These are phyloP conservation scores for Sinonovacula constricta DNA, from an alignment of 1,140 invertebrate genomes.

Conservation along the genomic window DNA sequence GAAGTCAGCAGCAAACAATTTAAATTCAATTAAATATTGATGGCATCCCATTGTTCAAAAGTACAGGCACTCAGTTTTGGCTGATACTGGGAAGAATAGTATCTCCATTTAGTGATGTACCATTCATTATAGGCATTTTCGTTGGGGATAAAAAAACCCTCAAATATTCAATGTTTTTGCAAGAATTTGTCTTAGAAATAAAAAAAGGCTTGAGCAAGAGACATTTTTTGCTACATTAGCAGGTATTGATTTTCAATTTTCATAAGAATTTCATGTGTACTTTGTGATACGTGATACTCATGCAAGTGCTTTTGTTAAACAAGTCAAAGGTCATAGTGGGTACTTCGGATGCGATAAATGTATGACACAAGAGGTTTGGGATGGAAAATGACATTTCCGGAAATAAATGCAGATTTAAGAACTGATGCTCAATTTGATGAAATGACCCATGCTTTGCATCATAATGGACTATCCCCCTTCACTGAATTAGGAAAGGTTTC, in stretches of 20 bases:
- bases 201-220: constrained; percentile 9
- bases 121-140: constrained; percentile 47
- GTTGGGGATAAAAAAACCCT: constrained; percentile 35
- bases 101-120: background rate
- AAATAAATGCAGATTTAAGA: background rate
- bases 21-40: constrained; percentile 39
- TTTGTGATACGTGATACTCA: background rate
- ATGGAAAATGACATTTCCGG: too few species aligned
- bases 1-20: too few species aligned
- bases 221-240: background rate
- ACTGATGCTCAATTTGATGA: background rate
- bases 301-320: background rate
- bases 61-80: constrained; percentile 6
- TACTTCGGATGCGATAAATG: background rate
- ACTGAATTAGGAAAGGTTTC: background rate
- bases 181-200: constrained; percentile 38
- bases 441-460: background rate
- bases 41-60: constrained; percentile 43
- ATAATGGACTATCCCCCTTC: background rate
- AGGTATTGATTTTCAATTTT: background rate
- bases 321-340: background rate
- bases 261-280: background rate
- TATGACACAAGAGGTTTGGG: background rate
- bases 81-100: constrained; percentile 14
- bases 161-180: constrained; percentile 7